Evolutionary conservation across 2,113 vertebrate species (phyloP), one percentile per base, ranked within the genome.

Genomic region (Castor canadensis): DNA sequence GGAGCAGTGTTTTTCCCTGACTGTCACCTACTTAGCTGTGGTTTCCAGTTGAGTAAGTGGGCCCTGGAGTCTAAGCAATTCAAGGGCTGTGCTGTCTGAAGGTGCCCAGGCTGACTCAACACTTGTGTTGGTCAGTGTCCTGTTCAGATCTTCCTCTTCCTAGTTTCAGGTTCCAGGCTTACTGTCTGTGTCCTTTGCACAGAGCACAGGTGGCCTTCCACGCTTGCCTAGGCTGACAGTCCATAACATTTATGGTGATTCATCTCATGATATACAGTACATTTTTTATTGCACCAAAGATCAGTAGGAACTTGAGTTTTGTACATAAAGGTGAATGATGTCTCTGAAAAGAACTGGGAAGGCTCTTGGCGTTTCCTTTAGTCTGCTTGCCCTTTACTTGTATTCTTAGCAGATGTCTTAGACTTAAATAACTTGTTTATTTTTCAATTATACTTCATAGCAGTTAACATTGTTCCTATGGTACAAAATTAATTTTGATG

Each of bases 171-270:
- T 54, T 80, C 93, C 52, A 95, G 56, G 82, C 92, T 69, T 92
- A 82, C 38, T 89, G 38, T 95, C 91, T 97, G 96, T 96, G 97
- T 94, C 95, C 94, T 98, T 67, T 77, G 90, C 92, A 96, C 77
- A 73, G 81, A 58, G 69, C 67, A 81, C 95, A 96, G 94, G 96
- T 98, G 96, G 86, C 96, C 58, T 97, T 60, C 96, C 87, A 87
- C 1, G 20, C 85, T 94, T 90, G 17, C 56, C 4, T 17, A 22
- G 94, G 92, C 69, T 38, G 89, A 43, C 45, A 88, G 82, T 38
- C 89, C 88, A 91, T 45, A 6, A 49, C 52, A 30, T 87, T 96
- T 96, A 97, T 38, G 94, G 66, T 93, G 94, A 77, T 95, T 95
- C 8, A 52, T 93, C 64, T 92, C 89, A 83, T 0, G 0, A 45